Percentiles rank a stretch among this genome's conserved stretches.
These are phyloP conservation scores for Copsychus sechellarum DNA, from an alignment of 2,113 vertebrate species.

Conservation along the genomic window DNA sequence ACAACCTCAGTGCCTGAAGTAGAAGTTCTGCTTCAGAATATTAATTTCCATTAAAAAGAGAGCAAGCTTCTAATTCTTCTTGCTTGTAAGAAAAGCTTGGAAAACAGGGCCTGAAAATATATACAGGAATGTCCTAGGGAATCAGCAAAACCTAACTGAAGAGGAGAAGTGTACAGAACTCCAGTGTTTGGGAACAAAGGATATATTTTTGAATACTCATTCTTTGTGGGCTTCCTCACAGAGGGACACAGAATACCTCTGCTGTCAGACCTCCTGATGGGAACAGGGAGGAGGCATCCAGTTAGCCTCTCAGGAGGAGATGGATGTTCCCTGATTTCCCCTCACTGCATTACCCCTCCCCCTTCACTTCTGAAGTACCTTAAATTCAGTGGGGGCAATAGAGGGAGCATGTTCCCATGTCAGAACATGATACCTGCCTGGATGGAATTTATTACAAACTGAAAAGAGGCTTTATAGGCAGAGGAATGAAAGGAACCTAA, in stretches of 20 bases:
- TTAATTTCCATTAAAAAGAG: conserved; percentile 2
- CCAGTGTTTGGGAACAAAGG: neutral
- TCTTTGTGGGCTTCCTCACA: neutral
- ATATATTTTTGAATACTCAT: neutral
- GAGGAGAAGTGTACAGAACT: neutral
- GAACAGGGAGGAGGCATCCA: neutral
- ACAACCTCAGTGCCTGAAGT: neutral
- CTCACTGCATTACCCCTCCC: neutral
- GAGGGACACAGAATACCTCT: neutral
- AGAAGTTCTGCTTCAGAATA: neutral
- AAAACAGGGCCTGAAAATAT: neutral
- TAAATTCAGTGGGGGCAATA: neutral
- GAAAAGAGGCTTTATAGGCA: neutral
- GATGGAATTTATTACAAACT: neutral
- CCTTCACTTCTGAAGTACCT: neutral
- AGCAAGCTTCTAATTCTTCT: neutral
- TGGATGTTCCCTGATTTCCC: neutral
- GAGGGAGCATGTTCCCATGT: neutral
- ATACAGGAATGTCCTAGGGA: neutral
- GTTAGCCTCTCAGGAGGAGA: neutral
- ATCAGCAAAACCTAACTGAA: neutral
- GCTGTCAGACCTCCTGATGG: neutral
- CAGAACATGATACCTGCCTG: neutral
- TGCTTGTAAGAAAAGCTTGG: neutral
- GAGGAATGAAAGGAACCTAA: neutral